These are phyloP conservation scores for Sandelia bainsii DNA, from an alignment of 2,797 vertebrate genomes.

Conservation along the genomic window DNA sequence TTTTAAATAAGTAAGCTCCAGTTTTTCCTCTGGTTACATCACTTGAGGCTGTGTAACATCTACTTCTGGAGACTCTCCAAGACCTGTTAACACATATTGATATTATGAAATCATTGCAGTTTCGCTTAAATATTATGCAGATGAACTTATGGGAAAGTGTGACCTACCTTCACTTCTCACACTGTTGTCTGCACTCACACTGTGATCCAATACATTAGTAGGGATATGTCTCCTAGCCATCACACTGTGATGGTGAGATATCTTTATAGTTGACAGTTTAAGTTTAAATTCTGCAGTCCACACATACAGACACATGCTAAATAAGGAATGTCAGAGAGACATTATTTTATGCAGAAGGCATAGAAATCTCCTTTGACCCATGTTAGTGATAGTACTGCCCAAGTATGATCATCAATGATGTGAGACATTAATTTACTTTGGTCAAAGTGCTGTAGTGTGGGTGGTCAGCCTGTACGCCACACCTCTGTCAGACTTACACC, in stretches of 20 bases:
- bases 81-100: not conserved
- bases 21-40: not conserved
- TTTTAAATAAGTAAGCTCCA: not conserved
- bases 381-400: conserved; percentile 1
- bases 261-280: not conserved
- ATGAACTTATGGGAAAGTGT: not conserved
- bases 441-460: conserved; percentile 16
- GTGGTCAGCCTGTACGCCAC: conserved; percentile 26
- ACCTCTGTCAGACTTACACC: not conserved
- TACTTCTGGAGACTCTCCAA: not conserved
- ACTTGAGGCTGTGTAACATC: not conserved
- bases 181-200: not conserved
- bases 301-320: conserved; percentile 4
- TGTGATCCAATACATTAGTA: not conserved
- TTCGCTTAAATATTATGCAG: not conserved
- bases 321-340: conserved; percentile 1
- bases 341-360: not conserved
- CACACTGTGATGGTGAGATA: too few relatives aligned
- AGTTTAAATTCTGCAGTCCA: not conserved
- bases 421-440: conserved; percentile 1
- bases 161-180: too few relatives aligned
- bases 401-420: not conserved
- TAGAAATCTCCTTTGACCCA: not conserved
- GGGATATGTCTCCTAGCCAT: not conserved
- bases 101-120: not conserved